Base-by-base conservation (phyloP, 2,888 invertebrate genomes). In the Epinotia ramella region DNA sequence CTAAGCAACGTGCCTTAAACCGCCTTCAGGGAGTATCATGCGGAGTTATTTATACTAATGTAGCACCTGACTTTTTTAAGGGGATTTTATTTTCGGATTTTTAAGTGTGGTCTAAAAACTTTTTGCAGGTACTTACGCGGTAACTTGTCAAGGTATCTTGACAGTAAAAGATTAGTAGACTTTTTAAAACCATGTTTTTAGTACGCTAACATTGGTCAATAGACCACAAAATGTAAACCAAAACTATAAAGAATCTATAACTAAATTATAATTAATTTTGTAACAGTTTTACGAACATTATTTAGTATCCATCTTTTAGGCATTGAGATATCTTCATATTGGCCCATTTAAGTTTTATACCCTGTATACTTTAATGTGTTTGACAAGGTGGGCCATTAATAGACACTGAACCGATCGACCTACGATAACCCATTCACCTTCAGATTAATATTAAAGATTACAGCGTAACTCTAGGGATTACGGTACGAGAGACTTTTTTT, bases 1-100 rank as follows among this genome's bases (percentile, higher is more conserved):
- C 13, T 33, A 20, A 16, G 57, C 33, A 28, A 64, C 44, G 64
- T 56, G 66, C 18, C 65, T 33, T 20, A 49, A 60, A 65, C 57
- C 46, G 20, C 46, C 28, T 46, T 65, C 49, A 49, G 24, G 24
- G 44, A 67, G 7, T 33, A 64, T 66, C 53, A 11, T 33, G 46
- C 13, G 44, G 63, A 12, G 2, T 18, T 56, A 18, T 57, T 57
- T 57, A 40, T 57, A 53, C 56, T 57, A 18, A 44, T 57, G 44
- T 44, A 18, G 20, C 67, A 44, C 59, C 33, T 28, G 28, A 28
- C 9, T 12, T 33, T 33, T 62, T 62, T 3, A 40, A 7, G 33
- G 18, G 5, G 9, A 63, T 40, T 62, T 62, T 62, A 62, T 6
- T 16, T 16, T 40, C 16, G 5, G 7, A n/a, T 62, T 62, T 40